Evolutionary conservation across 2,888 invertebrate genomes (phyloP).

Genomic region (Drosophila rellima): DNA sequence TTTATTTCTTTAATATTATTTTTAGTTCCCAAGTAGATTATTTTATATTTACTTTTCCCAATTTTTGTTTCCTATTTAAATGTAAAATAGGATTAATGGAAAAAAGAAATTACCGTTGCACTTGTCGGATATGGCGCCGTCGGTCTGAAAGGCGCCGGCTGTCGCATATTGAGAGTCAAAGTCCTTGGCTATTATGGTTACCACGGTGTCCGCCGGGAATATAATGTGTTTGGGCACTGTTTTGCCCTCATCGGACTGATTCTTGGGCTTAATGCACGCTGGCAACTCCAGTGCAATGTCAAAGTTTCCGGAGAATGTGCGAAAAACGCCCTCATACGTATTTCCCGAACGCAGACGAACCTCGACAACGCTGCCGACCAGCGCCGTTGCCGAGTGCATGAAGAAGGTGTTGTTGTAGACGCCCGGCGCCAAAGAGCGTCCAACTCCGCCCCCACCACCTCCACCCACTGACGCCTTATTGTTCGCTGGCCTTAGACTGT

Average conservation of each 20-base stretch:
- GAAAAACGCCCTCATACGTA: constrained; percentile 95
- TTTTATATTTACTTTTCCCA: no score
- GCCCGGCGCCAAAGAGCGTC: constrained; percentile 91
- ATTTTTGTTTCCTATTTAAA: no score
- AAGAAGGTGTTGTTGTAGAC: constrained; percentile 96
- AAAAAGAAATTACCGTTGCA: constrained; percentile 89
- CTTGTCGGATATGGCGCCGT: constrained; percentile 93
- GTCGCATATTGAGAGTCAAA: constrained; percentile 96
- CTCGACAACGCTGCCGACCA: constrained; percentile 93
- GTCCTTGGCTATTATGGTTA: constrained; percentile 92
- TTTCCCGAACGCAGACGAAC: constrained; percentile 93
- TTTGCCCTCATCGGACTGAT: constrained; percentile 82
- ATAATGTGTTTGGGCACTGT: constrained; percentile 86
- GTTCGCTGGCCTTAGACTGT: constrained; percentile 70
- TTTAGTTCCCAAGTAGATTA: no score
- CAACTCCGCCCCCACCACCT: constrained; percentile 43
- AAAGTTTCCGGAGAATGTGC: constrained; percentile 95
- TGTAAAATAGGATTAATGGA: not conserved
- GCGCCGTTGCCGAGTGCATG: constrained; percentile 94
- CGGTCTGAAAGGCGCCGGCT: constrained; percentile 95
- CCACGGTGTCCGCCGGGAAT: constrained; percentile 94
- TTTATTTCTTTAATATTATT: no score
- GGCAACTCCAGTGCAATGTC: constrained; percentile 95
- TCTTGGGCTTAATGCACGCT: constrained; percentile 88
- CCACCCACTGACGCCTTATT: constrained; percentile 85